Base-by-base conservation (phyloP, 2,113 vertebrate genomes). In the Pantherophis guttatus region DNA sequence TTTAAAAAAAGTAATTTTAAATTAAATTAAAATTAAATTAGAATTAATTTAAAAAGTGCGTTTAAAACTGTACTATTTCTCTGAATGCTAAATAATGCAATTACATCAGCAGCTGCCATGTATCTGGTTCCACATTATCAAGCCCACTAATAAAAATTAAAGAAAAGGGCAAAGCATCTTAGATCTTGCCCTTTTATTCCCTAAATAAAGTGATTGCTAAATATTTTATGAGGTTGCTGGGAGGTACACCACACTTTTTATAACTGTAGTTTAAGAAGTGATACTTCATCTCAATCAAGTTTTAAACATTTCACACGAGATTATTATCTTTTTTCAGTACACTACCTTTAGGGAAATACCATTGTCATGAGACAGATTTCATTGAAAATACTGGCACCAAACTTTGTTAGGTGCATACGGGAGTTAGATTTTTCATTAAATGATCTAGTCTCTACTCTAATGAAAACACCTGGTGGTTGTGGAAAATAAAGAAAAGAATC, bases 351-450 rank as follows among this genome's bases (percentile, higher is more conserved):
- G 33, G n/a, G 90, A 91, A 91, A 96, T 95, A 26, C 88, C 87
- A 87, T n/a, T 39, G 24, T 70, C 81, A 90, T 21, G 55, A 87
- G 50, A 54, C 44, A 93, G 50, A 88, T 94, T 91, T 93, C 95
- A 95, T 90, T 94, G 91, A 96, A 75, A 95, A 91, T 87, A n/a
- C 15, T 95, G 90, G 93, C 93, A 95, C 15, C 8, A 1, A 50
- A 91, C 23, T 53, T 92, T 57, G 75, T 94, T 94, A 96, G 92
- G 90, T 95, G 50, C 94, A 94, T 24, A 62, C 58, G 0, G 0
- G 94, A 57, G 39, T 10, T 33, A 24, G 33, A 26, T 92, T 92
- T 92, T 85, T 50, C 85, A 62, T 65, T 87, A 65, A 87, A 39
- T 81, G 15, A 92, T 70, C 50, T 65, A 88, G 65, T 29, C 48